Base-by-base conservation (phyloP, 1,140 invertebrate species). In the Papilio machaon region DNA sequence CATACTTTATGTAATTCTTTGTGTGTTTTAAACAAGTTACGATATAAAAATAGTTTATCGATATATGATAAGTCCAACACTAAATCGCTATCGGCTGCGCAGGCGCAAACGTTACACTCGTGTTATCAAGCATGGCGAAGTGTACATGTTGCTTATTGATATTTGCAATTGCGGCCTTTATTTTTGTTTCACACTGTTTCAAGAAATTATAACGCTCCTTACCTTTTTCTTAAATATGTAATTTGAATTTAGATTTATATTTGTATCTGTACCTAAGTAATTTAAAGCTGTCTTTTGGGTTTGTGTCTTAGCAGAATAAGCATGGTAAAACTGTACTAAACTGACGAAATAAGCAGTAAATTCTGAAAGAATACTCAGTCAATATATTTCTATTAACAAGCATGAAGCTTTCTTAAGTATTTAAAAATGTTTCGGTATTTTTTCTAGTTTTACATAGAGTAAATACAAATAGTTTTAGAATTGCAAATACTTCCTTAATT, bases 101-200 rank as follows among this genome's bases (percentile, higher is more conserved):
- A 70, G 30, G 23, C 64, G 64, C 30, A 70, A 35, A 3, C 64
- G 60, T 30, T 70, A 23, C 54, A 64, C 60, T 70, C 6, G 30
- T 7, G 64, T 70, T 70, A 70, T 70, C 64, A 70, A 13, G 19
- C 30, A 70, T 6, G 64, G 30, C 64, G 64, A 70, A 70, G 64
- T 35, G 64, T 15, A 70, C 64, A 35, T 30, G 23, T 70, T 70
- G 11, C 64, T 13, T 38, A 64, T 23, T 23, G 58, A 49, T 13
- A 73, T 47, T 73, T 7, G 17, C 73, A 73, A 17, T 10, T 73
- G 38, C 11, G 17, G 4, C 9, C 2, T 73, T 73, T 73, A 73
- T 73, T 70, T 38, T 70, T 38, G 17, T 74, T 49, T 30, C 13
- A 70, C 64, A 70, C 30, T 70, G 23, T 70, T 70, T 35, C 13